phyloP scores from a whole-genome alignment of 2,888 invertebrate genomes.

The Tenthredo livida region DNA sequence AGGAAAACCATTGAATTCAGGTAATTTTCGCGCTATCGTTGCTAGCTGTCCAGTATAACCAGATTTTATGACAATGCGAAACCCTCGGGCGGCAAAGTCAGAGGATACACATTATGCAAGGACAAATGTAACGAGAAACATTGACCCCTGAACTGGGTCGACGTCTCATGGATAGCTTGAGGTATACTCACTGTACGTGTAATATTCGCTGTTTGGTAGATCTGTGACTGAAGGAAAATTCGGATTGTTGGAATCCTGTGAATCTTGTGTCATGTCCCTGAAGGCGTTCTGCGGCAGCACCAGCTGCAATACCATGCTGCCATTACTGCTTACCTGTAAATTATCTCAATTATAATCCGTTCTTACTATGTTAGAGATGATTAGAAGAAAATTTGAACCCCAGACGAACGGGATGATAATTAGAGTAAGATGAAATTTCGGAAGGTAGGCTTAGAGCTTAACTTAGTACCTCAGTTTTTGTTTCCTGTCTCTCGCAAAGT shows the following conservation, averaged over 20 bases:
- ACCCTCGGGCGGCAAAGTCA: neutral
- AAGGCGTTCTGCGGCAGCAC: conserved; percentile 70
- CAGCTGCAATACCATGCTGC: conserved; percentile 76
- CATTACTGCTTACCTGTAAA: conserved; percentile 65
- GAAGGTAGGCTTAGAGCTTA: neutral
- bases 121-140: neutral
- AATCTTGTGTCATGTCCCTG: conserved; percentile 24
- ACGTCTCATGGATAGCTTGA: neutral
- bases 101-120: neutral
- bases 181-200: conserved; percentile 46
- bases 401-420: neutral
- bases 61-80: conserved; percentile 37
- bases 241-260: conserved; percentile 17
- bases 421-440: neutral
- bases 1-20: conserved; percentile 4
- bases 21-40: neutral
- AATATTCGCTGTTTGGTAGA: conserved; percentile 48
- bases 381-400: neutral
- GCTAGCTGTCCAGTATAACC: neutral
- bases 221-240: conserved; percentile 46
- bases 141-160: conserved; percentile 16
- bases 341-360: neutral
- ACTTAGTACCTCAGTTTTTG: neutral
- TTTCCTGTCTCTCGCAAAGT: neutral
- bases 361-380: neutral